Evolutionary conservation across 2,888 invertebrate species (phyloP), one percentile per base, ranked within the genome.

Genomic region (Aelia acuminata): DNA sequence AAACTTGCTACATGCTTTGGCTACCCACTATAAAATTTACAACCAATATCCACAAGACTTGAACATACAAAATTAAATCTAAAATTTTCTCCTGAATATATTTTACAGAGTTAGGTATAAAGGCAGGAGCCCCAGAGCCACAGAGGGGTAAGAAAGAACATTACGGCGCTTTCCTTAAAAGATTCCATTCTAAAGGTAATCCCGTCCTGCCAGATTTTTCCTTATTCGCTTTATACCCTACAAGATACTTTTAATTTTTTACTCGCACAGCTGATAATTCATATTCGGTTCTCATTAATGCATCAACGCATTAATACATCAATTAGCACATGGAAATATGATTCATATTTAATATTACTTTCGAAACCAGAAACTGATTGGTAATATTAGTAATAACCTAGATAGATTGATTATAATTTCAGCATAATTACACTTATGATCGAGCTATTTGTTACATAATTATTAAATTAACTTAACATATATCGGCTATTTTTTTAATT

Each of bases 1-100:
- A 35, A 70, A 31, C 63, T 35, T 18, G 63, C 35, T 70, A 35
- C 35, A 70, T 5, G 5, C 35, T 70, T 70, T 70, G 35, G 63
- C 31, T 57, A n/a, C 57, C 15, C 26, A 3, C n/a, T n/a, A 4
- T 7, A 15, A 31, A 57, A 57, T 31, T 57, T 57, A 57, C 26
- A 13, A 35, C 63, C 63, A 70, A 70, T 70, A 70, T 70, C 20
- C 63, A 2, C 63, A 70, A 70, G 63, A 70, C 63, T 70, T 70
- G 18, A 70, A 70, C 63, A 70, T 70, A 31, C 63, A 35, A 70
- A 70, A 70, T 70, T 15, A 70, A 70, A 70, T 70, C 63, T 70
- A 70, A 70, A 70, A 70, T 70, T 35, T 35, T 20, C 35, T 20
- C 15, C 18, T 20, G 63, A 70, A 70, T 70, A 35, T 70, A 70